These are phyloP conservation scores for Allolobophora icterica DNA, from an alignment of 2,888 invertebrate species.

Conservation along the genomic window DNA sequence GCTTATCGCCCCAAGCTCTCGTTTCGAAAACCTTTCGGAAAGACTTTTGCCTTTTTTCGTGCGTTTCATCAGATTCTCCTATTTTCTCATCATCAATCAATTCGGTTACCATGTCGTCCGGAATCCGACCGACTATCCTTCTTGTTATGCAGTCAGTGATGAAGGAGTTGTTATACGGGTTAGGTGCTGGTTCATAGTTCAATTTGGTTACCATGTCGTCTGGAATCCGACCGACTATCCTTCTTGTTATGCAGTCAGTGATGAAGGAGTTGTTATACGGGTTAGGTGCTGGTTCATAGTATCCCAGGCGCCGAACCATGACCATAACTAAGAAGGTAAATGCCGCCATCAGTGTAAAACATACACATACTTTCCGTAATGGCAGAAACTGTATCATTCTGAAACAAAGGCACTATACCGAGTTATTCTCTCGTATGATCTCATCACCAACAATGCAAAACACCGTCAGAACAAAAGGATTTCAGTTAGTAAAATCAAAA, in stretches of 20 bases:
- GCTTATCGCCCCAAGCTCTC: no score
- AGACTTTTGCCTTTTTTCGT: no score
- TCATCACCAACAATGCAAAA: not conserved
- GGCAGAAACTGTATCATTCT: not conserved
- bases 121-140: no score
- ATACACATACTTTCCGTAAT: not conserved
- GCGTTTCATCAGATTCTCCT: no score
- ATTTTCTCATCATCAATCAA: no score
- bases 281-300: not conserved
- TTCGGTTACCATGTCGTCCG: no score
- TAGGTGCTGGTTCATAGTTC: no score
- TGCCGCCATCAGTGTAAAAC: not conserved
- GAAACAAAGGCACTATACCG: not conserved
- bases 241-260: slow-evolving; percentile 43
- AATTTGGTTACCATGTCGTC: not conserved
- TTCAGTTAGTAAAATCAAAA: no score
- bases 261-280: not conserved
- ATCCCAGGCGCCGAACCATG: not conserved
- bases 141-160: no score
- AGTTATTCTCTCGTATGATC: not conserved
- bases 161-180: no score
- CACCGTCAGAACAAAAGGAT: not conserved
- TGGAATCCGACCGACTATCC: slow-evolving; percentile 37
- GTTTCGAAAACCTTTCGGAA: no score
- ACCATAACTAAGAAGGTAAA: not conserved